Percentiles rank a stretch among this genome's conserved stretches.
Conservation (phyloP, 2,888 invertebrate genomes). For the Eupsilia transversa region DNA sequence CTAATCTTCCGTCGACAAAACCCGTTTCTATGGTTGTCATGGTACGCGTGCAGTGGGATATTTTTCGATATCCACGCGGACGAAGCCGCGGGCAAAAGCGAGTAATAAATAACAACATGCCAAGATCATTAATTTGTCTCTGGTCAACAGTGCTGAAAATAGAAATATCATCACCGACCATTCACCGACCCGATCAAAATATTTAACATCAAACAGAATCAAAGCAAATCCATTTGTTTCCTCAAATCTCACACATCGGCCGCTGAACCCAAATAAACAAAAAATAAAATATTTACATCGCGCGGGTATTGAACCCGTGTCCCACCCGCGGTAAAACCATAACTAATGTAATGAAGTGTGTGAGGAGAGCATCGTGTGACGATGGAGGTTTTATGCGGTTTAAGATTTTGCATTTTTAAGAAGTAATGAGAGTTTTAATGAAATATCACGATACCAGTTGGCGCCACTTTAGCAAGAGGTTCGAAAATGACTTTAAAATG, state of each 20-base stretch:
- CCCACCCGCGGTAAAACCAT: slow-evolving; percentile 33
- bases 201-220: slow-evolving; percentile 39
- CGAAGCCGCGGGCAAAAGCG: too few relatives aligned
- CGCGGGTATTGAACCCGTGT: slow-evolving; percentile 59
- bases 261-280: slow-evolving; percentile 45
- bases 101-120: background rate
- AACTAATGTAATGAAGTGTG: slow-evolving; percentile 49
- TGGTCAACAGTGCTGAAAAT: background rate
- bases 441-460: too few relatives aligned
- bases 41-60: too few relatives aligned
- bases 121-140: slow-evolving; percentile 11
- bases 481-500: too few relatives aligned
- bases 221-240: slow-evolving; percentile 40
- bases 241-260: slow-evolving; percentile 33
- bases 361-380: background rate
- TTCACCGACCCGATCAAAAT: slow-evolving; percentile 10
- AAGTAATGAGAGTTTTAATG: too few relatives aligned
- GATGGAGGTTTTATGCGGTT: slow-evolving; percentile 15
- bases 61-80: too few relatives aligned
- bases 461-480: too few relatives aligned
- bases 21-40: too few relatives aligned
- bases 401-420: background rate
- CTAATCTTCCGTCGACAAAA: too few relatives aligned
- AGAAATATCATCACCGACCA: slow-evolving; percentile 11
- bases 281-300: slow-evolving; percentile 45